Evolutionary conservation across 2,888 invertebrate genomes (phyloP), one percentile per base, ranked within the genome.

Genomic region (Cryptocephalus moraei): DNA sequence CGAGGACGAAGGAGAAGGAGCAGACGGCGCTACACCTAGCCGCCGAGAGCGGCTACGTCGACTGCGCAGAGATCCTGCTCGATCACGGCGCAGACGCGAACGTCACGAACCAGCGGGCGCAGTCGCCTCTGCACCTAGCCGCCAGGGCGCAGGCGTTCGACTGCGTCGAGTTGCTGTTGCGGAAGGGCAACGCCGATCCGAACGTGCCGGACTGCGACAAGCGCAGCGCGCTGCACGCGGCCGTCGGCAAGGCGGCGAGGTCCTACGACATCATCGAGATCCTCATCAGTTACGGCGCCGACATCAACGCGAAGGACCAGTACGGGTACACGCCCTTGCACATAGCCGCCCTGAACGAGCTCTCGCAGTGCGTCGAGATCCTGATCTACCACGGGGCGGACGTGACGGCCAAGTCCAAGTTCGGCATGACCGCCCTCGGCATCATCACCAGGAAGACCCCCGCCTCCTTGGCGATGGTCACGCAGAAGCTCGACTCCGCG

Each of bases 381-480:
- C 71, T 91, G 52, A 84, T 91, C 51, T 84, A 82, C 62, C 84
- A 86, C 64, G 91, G 90, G 4, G 90, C 90, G 43, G 91, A 91
- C 73, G 84, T 91, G n/a, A 90, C 89, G 10, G 86, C 89, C 2
- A 82, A 85, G 61, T 91, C 90, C 44, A 88, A 86, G 67, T 90
- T 88, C 61, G 90, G 91, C 48, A 86, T 88, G 65, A 86, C 88
- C 8, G 90, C 90, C 31, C 73, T 91, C 49, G 87, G 89, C 58
- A 86, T 91, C 53, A 88, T 91, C 51, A 82, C 88, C 13, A 76
- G 91, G 51, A 90, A 90, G 73, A 91, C 90, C 3, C 91, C 91
- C 9, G 86, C 88, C 9, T 89, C 89, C 13, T 75, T 91, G 56
- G 83, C 84, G 33, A 87, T 88, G 77, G 82, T 91, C 55, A 82